Conservation (phyloP, 2,888 invertebrate species). For the Loripinus fragilis region DNA sequence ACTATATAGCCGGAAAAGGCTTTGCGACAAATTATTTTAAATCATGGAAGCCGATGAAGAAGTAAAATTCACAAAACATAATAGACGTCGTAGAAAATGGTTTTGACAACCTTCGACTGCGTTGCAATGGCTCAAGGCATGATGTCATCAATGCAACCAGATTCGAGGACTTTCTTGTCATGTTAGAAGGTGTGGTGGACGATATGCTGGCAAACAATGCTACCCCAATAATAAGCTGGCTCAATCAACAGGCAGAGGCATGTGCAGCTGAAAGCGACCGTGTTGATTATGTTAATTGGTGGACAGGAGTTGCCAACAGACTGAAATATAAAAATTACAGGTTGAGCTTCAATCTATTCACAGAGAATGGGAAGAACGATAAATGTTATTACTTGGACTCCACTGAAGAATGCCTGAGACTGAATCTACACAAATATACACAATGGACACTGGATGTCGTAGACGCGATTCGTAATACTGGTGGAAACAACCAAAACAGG, state of each 20-base stretch:
- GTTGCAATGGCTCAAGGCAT: not conserved
- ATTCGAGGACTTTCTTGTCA: not conserved
- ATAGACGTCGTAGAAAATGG: not conserved
- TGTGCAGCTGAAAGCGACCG: not conserved
- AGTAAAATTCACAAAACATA: not conserved
- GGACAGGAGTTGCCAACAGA: not conserved
- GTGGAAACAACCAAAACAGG: not conserved
- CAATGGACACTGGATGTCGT: not conserved
- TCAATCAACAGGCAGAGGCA: not conserved
- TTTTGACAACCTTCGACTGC: not conserved
- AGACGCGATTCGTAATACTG: not conserved
- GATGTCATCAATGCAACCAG: not conserved
- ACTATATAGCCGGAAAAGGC: not conserved
- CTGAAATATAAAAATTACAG: conserved; percentile 2
- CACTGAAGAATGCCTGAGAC: not conserved
- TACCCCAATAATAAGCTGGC: not conserved
- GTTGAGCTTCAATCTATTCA: not conserved
- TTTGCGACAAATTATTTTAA: conserved; percentile 6
- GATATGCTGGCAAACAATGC: not conserved
- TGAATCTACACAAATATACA: not conserved
- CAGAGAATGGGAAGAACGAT: not conserved
- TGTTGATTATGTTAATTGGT: not conserved
- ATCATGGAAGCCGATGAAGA: not conserved
- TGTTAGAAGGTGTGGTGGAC: not conserved
- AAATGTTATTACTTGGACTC: not conserved